Evolutionary conservation across 2,797 vertebrate species (phyloP).

Genomic region (Coreius guichenoti): DNA sequence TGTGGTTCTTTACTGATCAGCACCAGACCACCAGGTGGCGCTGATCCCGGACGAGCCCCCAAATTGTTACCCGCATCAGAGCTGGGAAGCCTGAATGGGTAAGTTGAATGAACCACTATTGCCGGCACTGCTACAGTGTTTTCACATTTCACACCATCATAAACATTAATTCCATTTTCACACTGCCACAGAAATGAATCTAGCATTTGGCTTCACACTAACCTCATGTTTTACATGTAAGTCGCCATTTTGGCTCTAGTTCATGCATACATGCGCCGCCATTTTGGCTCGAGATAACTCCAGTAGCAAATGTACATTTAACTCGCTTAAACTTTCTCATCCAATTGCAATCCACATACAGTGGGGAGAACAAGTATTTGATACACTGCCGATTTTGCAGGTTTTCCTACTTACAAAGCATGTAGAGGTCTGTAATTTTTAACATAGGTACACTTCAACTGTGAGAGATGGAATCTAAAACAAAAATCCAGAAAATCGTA

Average conservation of each 20-base stretch:
- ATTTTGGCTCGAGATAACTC: not conserved
- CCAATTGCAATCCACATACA: not conserved
- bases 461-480: too few relatives aligned
- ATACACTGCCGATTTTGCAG: too few relatives aligned
- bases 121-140: too few relatives aligned
- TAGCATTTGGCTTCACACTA: not conserved
- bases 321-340: not conserved
- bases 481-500: too few relatives aligned
- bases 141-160: not conserved
- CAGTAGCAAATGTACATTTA: not conserved
- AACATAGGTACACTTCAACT: too few relatives aligned
- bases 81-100: too few relatives aligned
- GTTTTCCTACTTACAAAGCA: too few relatives aligned
- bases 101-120: too few relatives aligned
- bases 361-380: too few relatives aligned
- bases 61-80: not conserved
- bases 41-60: not conserved
- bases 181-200: not conserved
- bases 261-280: not conserved
- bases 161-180: not conserved
- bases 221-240: not conserved
- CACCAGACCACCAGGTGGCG: not conserved
- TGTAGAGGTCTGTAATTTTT: too few relatives aligned
- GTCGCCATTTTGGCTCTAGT: not conserved
- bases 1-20: not conserved